These are phyloP conservation scores for Prietella phreatophila DNA, from an alignment of 2,113 vertebrate genomes.

Conservation along the genomic window DNA sequence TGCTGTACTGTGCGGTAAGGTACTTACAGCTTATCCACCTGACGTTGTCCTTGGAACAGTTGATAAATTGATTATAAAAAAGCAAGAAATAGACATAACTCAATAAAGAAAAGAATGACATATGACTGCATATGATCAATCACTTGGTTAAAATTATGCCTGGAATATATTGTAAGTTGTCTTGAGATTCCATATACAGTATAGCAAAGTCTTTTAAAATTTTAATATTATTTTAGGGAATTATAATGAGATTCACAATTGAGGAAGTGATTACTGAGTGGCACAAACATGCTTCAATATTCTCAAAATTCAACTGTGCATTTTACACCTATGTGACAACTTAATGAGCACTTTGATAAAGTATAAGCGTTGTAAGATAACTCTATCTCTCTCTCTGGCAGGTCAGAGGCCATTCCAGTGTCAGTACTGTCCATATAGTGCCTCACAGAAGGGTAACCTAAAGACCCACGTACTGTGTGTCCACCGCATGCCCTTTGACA, in stretches of 20 bases:
- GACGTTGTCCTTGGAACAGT: neutral
- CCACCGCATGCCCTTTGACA: conserved; percentile 96
- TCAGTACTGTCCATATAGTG: conserved; percentile 89
- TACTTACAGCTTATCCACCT: neutral
- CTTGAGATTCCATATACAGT: neutral
- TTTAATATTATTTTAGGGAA: neutral
- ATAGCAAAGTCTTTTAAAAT: neutral
- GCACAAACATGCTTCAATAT: neutral
- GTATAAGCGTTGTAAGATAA: neutral
- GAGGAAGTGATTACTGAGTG: neutral
- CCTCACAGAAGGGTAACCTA: conserved; percentile 96
- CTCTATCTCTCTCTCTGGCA: conserved; percentile 61
- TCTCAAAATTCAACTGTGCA: neutral
- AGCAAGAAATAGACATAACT: neutral
- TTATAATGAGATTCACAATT: neutral
- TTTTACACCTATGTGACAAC: neutral
- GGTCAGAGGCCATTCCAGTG: conserved; percentile 88
- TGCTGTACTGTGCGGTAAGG: neutral
- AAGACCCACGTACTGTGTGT: conserved; percentile 95
- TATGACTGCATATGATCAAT: neutral
- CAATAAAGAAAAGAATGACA: neutral
- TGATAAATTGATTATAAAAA: neutral
- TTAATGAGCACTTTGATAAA: neutral
- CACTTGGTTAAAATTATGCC: neutral
- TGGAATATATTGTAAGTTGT: neutral